A percentile compares a stretch with the other conserved stretches of the same genome.
phyloP scores from a whole-genome alignment of 2,797 vertebrate species.

The Saxicola maurus region DNA sequence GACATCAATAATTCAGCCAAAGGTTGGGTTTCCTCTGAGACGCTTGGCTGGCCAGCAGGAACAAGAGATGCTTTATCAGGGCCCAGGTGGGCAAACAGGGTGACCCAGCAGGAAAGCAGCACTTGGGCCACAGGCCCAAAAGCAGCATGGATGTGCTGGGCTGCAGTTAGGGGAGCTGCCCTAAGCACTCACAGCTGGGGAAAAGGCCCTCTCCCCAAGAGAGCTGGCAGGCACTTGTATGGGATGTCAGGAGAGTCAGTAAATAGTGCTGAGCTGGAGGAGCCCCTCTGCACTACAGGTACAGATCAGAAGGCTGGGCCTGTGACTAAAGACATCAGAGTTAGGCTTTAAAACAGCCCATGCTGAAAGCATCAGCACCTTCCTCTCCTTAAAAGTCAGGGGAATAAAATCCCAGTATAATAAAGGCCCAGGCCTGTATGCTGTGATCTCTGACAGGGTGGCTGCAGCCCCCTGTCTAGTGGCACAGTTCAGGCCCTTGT shows the following conservation, averaged over 20 bases:
- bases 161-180: neutral
- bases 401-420: neutral
- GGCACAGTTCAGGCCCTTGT: neutral
- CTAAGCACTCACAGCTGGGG: neutral
- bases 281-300: neutral
- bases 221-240: rapidly evolving
- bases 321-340: neutral
- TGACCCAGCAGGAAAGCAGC: neutral
- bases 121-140: neutral
- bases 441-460: neutral
- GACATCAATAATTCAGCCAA: conserved; percentile 73
- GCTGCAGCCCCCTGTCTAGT: neutral
- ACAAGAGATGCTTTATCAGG: neutral
- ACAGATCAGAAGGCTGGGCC: neutral
- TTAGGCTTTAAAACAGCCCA: neutral
- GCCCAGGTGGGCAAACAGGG: neutral
- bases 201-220: neutral
- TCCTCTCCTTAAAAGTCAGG: neutral
- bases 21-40: conserved; percentile 59
- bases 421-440: neutral
- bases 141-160: rapidly evolving
- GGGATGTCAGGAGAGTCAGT: neutral
- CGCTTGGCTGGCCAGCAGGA: conserved; percentile 5
- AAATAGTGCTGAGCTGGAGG: neutral
- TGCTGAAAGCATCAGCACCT: neutral